A percentile compares a stretch with the other conserved stretches of the same genome.
Evolutionary conservation across 1,140 invertebrate genomes (phyloP).

Genomic region (Pogonognathellus flavescens): DNA sequence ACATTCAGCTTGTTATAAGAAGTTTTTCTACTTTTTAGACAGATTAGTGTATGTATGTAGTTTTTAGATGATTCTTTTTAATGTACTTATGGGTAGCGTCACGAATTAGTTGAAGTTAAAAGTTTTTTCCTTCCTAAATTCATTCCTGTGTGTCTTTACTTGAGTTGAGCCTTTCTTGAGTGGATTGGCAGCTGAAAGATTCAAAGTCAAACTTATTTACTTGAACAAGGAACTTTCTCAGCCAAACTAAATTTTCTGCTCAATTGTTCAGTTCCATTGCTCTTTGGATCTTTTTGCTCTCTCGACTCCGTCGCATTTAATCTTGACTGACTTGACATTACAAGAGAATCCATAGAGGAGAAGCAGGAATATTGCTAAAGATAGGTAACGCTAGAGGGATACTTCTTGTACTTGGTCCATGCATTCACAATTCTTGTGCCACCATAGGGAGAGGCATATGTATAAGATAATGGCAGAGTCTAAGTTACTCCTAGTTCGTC

Average conservation of each 20-base stretch:
- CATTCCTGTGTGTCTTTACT: constrained; percentile 7
- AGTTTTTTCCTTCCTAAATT: constrained; percentile 15
- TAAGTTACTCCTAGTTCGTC: constrained; percentile 50
- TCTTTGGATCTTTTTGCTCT: constrained; percentile 41
- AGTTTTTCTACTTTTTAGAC: not conserved
- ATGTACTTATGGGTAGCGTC: constrained; percentile 4
- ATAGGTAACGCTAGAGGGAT: not conserved
- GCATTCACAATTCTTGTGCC: not conserved
- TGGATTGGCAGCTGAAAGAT: constrained; percentile 15
- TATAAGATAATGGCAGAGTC: constrained; percentile 33
- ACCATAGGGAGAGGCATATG: not conserved
- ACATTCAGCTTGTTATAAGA: not conserved
- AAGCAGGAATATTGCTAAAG: not conserved
- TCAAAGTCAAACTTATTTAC: constrained; percentile 27
- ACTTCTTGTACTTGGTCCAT: not conserved
- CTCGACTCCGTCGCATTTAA: constrained; percentile 38
- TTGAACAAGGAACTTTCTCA: constrained; percentile 42
- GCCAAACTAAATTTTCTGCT: constrained; percentile 53
- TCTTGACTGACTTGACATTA: constrained; percentile 31
- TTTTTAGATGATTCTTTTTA: constrained; percentile 8
- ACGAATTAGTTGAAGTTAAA: constrained; percentile 26
- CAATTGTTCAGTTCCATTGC: constrained; percentile 50
- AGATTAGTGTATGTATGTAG: not conserved
- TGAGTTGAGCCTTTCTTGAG: not conserved
- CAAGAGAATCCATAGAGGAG: not conserved